A percentile compares a stretch with the other conserved stretches of the same genome.
Conservation (phyloP, 2,888 invertebrate genomes). For the Tyria jacobaeae region DNA sequence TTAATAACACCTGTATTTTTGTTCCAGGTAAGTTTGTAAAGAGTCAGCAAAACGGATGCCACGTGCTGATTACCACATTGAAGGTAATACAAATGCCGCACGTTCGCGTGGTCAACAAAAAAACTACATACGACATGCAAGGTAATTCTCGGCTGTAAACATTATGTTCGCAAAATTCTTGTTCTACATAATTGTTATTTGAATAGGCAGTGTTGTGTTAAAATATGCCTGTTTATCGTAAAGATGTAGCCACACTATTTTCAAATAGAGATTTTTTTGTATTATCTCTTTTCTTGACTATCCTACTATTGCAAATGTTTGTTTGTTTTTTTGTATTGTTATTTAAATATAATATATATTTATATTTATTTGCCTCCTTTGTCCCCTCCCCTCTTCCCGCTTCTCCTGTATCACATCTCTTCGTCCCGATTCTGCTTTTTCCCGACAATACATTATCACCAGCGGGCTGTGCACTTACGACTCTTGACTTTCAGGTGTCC, state of each 20-base stretch:
- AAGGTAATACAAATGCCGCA: constrained; percentile 35
- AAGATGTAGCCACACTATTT: neutral
- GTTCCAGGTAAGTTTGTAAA: constrained; percentile 44
- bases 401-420: too few relatives aligned
- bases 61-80: constrained; percentile 39
- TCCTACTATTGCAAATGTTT: too few relatives aligned
- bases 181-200: constrained; percentile 19
- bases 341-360: too few relatives aligned
- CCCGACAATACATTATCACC: too few relatives aligned
- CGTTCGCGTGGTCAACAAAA: constrained; percentile 35
- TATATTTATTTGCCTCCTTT: too few relatives aligned
- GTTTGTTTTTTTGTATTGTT: too few relatives aligned
- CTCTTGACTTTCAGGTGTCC: too few relatives aligned
- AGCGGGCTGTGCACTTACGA: too few relatives aligned
- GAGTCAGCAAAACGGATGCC: constrained; percentile 35
- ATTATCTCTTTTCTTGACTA: too few relatives aligned
- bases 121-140: constrained; percentile 26
- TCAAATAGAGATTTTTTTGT: too few relatives aligned
- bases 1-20: constrained; percentile 19
- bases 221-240: neutral
- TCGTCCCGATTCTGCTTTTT: too few relatives aligned
- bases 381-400: too few relatives aligned
- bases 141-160: constrained; percentile 30
- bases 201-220: constrained; percentile 13
- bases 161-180: constrained; percentile 26